Evolutionary conservation across 2,888 invertebrate genomes (phyloP).

Genomic region (Drosophila antonietae): DNA sequence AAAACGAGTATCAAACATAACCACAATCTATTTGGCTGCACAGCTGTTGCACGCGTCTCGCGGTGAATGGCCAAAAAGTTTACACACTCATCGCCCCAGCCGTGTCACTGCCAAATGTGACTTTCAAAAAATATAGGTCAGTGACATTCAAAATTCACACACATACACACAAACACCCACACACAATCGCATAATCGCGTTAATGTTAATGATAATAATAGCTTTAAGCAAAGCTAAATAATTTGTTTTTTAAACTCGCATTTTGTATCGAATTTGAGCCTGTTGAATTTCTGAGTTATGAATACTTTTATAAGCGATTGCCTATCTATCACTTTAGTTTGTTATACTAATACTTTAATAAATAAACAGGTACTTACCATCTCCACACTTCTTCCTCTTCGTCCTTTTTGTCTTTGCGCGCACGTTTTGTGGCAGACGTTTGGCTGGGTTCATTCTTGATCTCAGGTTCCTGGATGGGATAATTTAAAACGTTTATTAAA

Average conservation of each 20-base stretch:
- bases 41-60: slow-evolving; percentile 65
- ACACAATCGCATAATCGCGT: neutral
- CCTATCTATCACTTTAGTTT: neutral
- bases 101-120: slow-evolving; percentile 58
- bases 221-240: neutral
- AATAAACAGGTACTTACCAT: slow-evolving; percentile 87
- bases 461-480: slow-evolving; percentile 52
- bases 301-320: neutral
- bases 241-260: neutral
- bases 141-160: slow-evolving; percentile 66
- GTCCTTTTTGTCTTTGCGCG: slow-evolving; percentile 89
- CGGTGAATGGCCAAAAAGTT: slow-evolving; percentile 42
- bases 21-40: slow-evolving; percentile 48
- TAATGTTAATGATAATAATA: slow-evolving; percentile 2
- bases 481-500: neutral
- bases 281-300: neutral
- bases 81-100: slow-evolving; percentile 12
- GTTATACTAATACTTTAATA: neutral
- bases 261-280: neutral
- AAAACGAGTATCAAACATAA: slow-evolving; percentile 51
- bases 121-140: slow-evolving; percentile 76
- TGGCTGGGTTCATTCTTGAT: slow-evolving; percentile 83
- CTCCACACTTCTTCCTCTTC: slow-evolving; percentile 95
- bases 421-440: slow-evolving; percentile 85
- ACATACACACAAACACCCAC: slow-evolving; percentile 8